These are phyloP conservation scores for Drosophila punjabiensis DNA, from an alignment of 1,140 invertebrate genomes.

Conservation along the genomic window DNA sequence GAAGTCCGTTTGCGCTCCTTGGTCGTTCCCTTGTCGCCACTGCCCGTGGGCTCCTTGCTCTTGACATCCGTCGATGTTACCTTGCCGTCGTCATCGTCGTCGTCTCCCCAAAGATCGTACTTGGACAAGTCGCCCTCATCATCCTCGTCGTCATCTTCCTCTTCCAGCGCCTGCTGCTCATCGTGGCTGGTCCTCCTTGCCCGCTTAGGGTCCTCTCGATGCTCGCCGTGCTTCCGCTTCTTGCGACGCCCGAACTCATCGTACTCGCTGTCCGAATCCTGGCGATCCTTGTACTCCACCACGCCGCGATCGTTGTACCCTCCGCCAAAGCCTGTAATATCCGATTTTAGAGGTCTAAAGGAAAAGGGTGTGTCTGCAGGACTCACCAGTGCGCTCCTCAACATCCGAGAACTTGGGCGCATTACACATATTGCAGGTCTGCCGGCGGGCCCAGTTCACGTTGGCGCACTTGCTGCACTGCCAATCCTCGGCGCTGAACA, in stretches of 20 bases:
- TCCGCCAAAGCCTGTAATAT: conserved; percentile 90
- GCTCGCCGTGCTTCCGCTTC: conserved; percentile 87
- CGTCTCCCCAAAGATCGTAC: conserved; percentile 92
- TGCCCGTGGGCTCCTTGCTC: conserved; percentile 43
- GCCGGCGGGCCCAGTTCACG: conserved; percentile 99
- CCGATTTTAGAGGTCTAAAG: conserved; percentile 85
- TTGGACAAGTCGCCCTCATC: conserved; percentile 93
- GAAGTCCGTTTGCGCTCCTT: conserved; percentile 45
- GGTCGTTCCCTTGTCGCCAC: conserved; percentile 46
- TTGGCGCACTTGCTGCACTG: conserved; percentile 99
- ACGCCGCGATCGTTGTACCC: conserved; percentile 97
- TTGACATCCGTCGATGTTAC: conserved; percentile 53
- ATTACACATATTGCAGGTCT: conserved; percentile 99
- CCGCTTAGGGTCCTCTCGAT: conserved; percentile 41
- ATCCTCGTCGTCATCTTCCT: conserved; percentile 88
- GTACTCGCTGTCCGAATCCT: conserved; percentile 96
- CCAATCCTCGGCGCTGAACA: conserved; percentile 99
- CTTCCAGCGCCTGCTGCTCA: conserved; percentile 86
- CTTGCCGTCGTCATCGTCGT: conserved; percentile 89
- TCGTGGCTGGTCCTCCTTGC: conserved; percentile 77
- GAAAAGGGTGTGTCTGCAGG: conserved; percentile 24
- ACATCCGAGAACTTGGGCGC: conserved; percentile 98
- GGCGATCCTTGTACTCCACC: conserved; percentile 96
- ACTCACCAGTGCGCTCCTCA: conserved; percentile 88
- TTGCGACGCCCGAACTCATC: conserved; percentile 97